A percentile compares a stretch with the other conserved stretches of the same genome.
These are phyloP conservation scores for Ptychodera flava DNA, from an alignment of 35 echinoderm and acorn worm genomes.

Conservation along the genomic window DNA sequence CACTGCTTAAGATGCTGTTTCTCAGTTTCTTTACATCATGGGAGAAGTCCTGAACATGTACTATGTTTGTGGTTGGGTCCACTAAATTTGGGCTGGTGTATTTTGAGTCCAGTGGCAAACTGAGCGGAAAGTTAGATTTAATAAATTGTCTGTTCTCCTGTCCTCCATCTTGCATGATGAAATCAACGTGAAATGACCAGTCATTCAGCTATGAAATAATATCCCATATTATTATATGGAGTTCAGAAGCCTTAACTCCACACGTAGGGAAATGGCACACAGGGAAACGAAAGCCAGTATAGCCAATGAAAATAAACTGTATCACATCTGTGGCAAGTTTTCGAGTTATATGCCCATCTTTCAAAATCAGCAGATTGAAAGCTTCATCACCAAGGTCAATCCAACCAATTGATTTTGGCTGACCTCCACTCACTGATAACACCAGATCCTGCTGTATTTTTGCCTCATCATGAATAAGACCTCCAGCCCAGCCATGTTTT, in stretches of 20 bases:
- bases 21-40: conserved; percentile 12
- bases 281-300: conserved; percentile 13
- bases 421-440: neutral
- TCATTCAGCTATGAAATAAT: neutral
- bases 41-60: conserved; percentile 7
- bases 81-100: neutral
- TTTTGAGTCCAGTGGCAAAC: neutral
- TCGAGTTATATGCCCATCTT: neutral
- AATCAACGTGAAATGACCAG: conserved; percentile 14
- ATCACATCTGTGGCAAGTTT: conserved; percentile 16
- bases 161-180: neutral
- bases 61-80: neutral
- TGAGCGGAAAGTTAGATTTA: neutral
- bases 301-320: conserved; percentile 8
- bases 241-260: neutral
- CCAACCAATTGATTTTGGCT: conserved; percentile 20
- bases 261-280: conserved; percentile 12
- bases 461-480: conserved; percentile 23
- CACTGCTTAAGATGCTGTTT: conserved; percentile 8
- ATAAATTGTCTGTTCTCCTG: conserved; percentile 12
- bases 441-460: conserved; percentile 32
- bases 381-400: conserved; percentile 11
- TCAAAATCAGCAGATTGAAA: neutral
- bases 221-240: conserved; percentile 4
- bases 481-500: conserved; percentile 4